Conservation (phyloP, 2,113 vertebrate species). For the Pseudolaguvia tuberculata region DNA sequence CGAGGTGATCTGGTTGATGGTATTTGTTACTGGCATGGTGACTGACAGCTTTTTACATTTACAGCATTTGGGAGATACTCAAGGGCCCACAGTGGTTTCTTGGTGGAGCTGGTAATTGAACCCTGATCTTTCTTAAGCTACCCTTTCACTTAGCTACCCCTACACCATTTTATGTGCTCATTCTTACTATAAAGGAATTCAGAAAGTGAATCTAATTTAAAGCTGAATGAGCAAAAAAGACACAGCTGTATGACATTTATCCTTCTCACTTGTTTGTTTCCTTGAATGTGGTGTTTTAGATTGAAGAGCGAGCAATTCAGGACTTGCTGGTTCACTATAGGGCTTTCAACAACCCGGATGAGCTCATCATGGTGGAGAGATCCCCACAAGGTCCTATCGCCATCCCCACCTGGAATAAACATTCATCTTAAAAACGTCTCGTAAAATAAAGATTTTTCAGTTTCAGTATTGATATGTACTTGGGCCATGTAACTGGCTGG, state of each 20-base stretch:
- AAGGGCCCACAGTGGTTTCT: no score
- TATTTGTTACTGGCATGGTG: neutral
- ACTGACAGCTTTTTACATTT: no score
- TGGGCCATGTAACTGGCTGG: slow-evolving; percentile 3
- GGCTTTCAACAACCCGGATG: slow-evolving; percentile 85
- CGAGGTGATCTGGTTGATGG: neutral
- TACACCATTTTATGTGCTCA: no score
- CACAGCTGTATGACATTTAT: neutral
- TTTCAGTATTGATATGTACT: slow-evolving; percentile 6
- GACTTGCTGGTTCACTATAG: slow-evolving; percentile 85
- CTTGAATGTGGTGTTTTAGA: slow-evolving; percentile 61
- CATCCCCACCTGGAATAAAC: slow-evolving; percentile 90
- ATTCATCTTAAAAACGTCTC: slow-evolving; percentile 59
- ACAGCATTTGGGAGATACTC: no score
- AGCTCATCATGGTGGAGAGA: slow-evolving; percentile 89
- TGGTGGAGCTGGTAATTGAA: no score
- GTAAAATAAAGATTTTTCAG: neutral
- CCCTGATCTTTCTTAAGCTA: no score
- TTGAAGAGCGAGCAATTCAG: slow-evolving; percentile 91
- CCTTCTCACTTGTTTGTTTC: neutral
- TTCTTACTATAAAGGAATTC: no score
- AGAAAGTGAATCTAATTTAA: neutral
- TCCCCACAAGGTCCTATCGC: slow-evolving; percentile 83
- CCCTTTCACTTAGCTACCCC: no score
- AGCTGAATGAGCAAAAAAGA: neutral